phyloP scores from a whole-genome alignment of 2,888 invertebrate species.

The Xestia xanthographa region DNA sequence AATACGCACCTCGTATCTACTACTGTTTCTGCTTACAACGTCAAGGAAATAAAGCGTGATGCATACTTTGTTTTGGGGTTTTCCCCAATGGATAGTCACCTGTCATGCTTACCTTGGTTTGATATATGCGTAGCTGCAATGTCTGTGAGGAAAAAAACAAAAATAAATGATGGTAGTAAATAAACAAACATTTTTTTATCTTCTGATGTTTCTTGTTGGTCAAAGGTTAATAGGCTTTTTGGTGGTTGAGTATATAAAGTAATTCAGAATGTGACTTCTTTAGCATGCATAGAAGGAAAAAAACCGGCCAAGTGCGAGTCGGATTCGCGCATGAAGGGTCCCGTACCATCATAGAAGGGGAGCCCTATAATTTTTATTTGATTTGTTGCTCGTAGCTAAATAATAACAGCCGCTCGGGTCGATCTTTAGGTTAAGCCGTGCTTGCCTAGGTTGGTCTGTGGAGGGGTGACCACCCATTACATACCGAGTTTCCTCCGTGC shows the following conservation, averaged over 20 bases:
- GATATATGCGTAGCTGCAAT: slow-evolving; percentile 3
- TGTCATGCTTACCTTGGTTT: slow-evolving; percentile 26
- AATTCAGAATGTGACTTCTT: background rate
- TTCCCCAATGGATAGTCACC: slow-evolving; percentile 33
- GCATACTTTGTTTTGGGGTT: slow-evolving; percentile 44
- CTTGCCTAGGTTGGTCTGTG: too few species aligned
- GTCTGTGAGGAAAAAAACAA: slow-evolving; percentile 19
- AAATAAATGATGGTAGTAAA: background rate
- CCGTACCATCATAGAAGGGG: too few species aligned
- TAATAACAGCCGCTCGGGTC: too few species aligned
- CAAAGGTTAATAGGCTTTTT: background rate
- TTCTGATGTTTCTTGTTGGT: background rate
- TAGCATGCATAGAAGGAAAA: background rate
- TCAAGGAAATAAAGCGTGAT: slow-evolving; percentile 61
- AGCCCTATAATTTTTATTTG: too few species aligned
- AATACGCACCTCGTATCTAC: slow-evolving; percentile 30
- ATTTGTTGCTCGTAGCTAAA: too few species aligned
- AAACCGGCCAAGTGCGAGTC: background rate
- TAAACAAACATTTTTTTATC: background rate
- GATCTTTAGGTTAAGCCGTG: too few species aligned
- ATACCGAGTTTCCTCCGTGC: too few species aligned
- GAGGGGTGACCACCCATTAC: too few species aligned
- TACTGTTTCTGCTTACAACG: slow-evolving; percentile 44
- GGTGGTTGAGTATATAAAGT: background rate
- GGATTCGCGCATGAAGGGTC: too few species aligned